These are phyloP conservation scores for Babyrousa celebensis DNA, from an alignment of 2,797 vertebrate genomes.

Conservation along the genomic window DNA sequence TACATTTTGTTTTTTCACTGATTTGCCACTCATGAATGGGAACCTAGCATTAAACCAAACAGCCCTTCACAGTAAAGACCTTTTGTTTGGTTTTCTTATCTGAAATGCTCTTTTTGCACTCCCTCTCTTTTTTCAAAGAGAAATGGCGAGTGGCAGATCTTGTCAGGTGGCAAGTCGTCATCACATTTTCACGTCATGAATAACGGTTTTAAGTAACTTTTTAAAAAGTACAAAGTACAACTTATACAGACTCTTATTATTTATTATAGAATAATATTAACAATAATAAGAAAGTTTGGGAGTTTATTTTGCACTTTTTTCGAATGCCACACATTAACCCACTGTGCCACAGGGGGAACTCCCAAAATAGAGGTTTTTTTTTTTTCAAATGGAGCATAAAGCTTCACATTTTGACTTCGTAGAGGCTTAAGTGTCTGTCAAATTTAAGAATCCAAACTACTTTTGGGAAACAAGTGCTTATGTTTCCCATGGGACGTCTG, in stretches of 20 bases:
- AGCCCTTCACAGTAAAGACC: neutral
- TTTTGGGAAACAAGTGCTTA: neutral
- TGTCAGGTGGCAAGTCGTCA: neutral
- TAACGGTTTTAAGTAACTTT: neutral
- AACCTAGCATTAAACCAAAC: conserved; percentile 3
- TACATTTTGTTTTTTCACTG: neutral
- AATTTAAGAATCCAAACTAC: conserved; percentile 50
- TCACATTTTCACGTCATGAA: conserved; percentile 30
- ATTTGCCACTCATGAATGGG: neutral
- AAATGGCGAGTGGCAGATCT: neutral
- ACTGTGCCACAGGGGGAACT: too few species aligned
- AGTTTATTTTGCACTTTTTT: too few species aligned
- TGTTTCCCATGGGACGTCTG: conserved; percentile 81
- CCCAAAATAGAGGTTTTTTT: too few species aligned
- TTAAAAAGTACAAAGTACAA: neutral
- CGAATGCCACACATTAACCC: too few species aligned
- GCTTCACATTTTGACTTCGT: conserved; percentile 25
- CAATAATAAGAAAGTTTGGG: too few species aligned
- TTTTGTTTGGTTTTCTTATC: neutral
- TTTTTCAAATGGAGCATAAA: conserved; percentile 61
- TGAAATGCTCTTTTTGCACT: neutral
- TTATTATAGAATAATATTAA: too few species aligned
- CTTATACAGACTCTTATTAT: neutral
- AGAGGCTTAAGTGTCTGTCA: conserved; percentile 52
- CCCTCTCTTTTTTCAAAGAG: neutral